These are phyloP conservation scores for Enteromius mattozi DNA, from an alignment of 2,797 vertebrate genomes.

Conservation along the genomic window DNA sequence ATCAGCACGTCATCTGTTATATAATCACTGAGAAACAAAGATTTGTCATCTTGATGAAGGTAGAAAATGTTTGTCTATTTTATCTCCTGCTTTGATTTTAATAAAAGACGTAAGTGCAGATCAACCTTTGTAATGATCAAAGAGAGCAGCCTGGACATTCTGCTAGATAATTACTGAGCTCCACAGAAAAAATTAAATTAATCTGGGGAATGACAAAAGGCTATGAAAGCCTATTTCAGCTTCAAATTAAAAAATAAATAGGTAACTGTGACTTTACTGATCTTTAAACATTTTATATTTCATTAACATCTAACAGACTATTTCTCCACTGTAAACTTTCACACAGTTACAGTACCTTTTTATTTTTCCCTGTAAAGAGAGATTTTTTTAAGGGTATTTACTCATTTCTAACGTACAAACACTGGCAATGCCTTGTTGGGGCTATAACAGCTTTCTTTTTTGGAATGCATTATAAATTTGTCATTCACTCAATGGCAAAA, in stretches of 20 bases:
- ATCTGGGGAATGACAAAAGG: not conserved
- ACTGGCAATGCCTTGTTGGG: not conserved
- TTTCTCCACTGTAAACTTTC: not conserved
- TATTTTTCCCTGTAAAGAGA: not conserved
- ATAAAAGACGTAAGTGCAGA: no score
- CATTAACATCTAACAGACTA: not conserved
- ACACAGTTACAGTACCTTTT: not conserved
- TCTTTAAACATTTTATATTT: not conserved
- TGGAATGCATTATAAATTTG: not conserved
- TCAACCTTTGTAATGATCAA: not conserved
- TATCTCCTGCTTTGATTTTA: no score
- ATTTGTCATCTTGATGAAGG: no score
- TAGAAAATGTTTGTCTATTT: no score
- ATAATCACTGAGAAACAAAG: no score
- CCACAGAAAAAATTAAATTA: not conserved
- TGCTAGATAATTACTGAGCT: not conserved
- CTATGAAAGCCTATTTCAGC: not conserved
- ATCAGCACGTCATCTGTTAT: no score
- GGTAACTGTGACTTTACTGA: not conserved
- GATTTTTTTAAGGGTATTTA: not conserved
- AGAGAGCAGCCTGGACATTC: not conserved
- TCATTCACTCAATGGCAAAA: not conserved
- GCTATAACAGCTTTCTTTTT: not conserved
- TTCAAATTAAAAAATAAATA: not conserved
- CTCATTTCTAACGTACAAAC: not conserved